These are phyloP conservation scores for Cacoxenus indagator DNA, from an alignment of 2,888 invertebrate species.

Conservation along the genomic window DNA sequence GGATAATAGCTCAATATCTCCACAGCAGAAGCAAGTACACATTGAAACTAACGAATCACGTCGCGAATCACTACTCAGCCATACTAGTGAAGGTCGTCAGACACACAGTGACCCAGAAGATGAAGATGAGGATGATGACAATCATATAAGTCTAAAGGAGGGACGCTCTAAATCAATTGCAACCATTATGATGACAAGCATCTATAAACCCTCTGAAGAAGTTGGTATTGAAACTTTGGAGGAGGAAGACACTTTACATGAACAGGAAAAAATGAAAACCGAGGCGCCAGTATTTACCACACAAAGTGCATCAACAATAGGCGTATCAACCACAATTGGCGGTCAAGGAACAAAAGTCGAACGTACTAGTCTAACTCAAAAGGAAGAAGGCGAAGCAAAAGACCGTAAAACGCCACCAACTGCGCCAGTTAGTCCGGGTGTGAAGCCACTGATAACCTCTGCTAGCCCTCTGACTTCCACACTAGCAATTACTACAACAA, in stretches of 20 bases:
- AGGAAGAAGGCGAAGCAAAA: slow-evolving; percentile 48
- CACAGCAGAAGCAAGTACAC: slow-evolving; percentile 44
- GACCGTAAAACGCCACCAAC: slow-evolving; percentile 77
- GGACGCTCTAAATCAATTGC: slow-evolving; percentile 70
- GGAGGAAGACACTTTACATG: slow-evolving; percentile 63
- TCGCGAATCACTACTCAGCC: slow-evolving; percentile 61
- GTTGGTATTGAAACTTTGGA: slow-evolving; percentile 47
- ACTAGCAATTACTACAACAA: slow-evolving; percentile 71
- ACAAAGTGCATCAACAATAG: slow-evolving; percentile 39
- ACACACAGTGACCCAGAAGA: slow-evolving; percentile 67
- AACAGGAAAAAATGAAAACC: slow-evolving; percentile 36
- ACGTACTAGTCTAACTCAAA: slow-evolving; percentile 41
- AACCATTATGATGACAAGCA: slow-evolving; percentile 70
- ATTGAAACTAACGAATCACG: slow-evolving; percentile 57
- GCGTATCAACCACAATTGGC: slow-evolving; percentile 33
- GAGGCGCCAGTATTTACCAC: slow-evolving; percentile 28
- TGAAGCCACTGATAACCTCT: slow-evolving; percentile 71
- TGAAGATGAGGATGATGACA: slow-evolving; percentile 59
- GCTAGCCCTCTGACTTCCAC: slow-evolving; percentile 68
- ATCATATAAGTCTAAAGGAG: slow-evolving; percentile 64
- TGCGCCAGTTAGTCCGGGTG: slow-evolving; percentile 77
- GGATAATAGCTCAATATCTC: slow-evolving; percentile 31
- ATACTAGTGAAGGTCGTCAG: slow-evolving; percentile 63
- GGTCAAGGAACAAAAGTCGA: slow-evolving; percentile 40
- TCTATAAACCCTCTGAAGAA: slow-evolving; percentile 68